Percentiles rank a stretch among this genome's conserved stretches.
Conservation (phyloP, 1,140 invertebrate species). For the Drosophila watanabei region DNA sequence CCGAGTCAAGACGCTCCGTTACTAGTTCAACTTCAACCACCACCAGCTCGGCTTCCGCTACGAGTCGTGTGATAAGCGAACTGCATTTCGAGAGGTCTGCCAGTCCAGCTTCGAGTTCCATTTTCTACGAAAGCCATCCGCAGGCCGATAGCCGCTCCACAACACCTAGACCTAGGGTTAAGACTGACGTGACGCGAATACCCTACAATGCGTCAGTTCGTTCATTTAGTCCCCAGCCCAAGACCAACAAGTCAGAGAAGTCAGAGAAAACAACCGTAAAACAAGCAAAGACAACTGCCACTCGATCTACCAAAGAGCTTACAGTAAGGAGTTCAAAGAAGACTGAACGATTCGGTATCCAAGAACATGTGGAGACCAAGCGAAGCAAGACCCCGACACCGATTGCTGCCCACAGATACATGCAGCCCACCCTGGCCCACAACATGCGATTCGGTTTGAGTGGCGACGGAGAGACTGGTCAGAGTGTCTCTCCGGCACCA, state of each 20-base stretch:
- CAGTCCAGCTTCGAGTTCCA: conserved; percentile 75
- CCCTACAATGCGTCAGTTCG: conserved; percentile 67
- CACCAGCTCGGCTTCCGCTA: conserved; percentile 62
- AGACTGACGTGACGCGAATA: conserved; percentile 76
- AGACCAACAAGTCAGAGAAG: conserved; percentile 45
- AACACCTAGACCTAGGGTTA: conserved; percentile 72
- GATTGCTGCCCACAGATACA: conserved; percentile 70
- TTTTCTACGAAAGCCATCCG: conserved; percentile 76
- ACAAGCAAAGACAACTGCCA: conserved; percentile 38
- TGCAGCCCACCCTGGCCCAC: conserved; percentile 78
- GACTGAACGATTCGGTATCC: conserved; percentile 28
- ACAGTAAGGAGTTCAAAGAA: conserved; percentile 28
- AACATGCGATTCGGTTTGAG: conserved; percentile 66
- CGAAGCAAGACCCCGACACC: conserved; percentile 59
- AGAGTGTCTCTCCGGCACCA: conserved; percentile 42
- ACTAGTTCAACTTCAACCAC: conserved; percentile 69
- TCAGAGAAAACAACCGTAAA: conserved; percentile 28
- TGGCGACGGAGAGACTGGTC: conserved; percentile 56
- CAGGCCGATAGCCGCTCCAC: conserved; percentile 75
- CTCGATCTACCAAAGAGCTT: conserved; percentile 43
- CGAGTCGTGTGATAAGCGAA: conserved; percentile 73
- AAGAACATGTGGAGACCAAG: conserved; percentile 28
- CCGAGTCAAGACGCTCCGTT: conserved; percentile 65
- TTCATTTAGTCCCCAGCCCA: conserved; percentile 60
- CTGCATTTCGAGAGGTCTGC: conserved; percentile 71